Conservation (phyloP, 1,140 invertebrate species). For the Drosophila mayri region DNA sequence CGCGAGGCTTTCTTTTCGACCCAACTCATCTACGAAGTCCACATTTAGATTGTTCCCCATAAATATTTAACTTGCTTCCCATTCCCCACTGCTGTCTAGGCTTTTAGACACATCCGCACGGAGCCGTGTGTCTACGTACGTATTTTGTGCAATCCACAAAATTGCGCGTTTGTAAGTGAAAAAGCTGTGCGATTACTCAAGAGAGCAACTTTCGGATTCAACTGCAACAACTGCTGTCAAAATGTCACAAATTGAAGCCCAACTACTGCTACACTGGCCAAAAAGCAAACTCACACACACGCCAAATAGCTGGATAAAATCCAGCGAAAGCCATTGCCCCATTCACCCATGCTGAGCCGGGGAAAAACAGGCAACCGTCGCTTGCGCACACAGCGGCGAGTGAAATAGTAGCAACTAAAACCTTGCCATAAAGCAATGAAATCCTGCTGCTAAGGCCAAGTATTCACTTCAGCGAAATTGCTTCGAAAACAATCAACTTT, state of each 20-base stretch:
- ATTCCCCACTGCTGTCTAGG: conserved; percentile 21
- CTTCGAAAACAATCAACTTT: conserved; percentile 15
- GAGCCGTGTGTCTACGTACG: neutral
- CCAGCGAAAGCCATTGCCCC: conserved; percentile 47
- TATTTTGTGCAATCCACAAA: conserved; percentile 65
- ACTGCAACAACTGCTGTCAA: conserved; percentile 83
- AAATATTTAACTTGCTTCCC: conserved; percentile 36
- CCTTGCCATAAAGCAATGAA: conserved; percentile 23
- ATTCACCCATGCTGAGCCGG: conserved; percentile 14
- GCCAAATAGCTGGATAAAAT: conserved; percentile 27
- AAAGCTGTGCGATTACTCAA: conserved; percentile 79
- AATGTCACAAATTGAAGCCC: conserved; percentile 80
- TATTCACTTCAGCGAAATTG: conserved; percentile 27
- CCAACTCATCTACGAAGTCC: conserved; percentile 14
- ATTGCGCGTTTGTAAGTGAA: conserved; percentile 76
- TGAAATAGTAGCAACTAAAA: conserved; percentile 27
- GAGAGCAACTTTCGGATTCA: conserved; percentile 78
- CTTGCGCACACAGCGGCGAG: conserved; percentile 18
- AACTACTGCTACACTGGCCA: conserved; percentile 38
- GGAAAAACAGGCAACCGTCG: conserved; percentile 58
- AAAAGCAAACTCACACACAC: conserved; percentile 34
- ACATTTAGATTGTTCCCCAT: conserved; percentile 8
- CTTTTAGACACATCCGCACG: conserved; percentile 14
- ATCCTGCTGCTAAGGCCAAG: conserved; percentile 20
- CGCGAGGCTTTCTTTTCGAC: conserved; percentile 1